These are phyloP conservation scores for Drosophila limbata DNA, from an alignment of 2,888 invertebrate genomes.

Conservation along the genomic window DNA sequence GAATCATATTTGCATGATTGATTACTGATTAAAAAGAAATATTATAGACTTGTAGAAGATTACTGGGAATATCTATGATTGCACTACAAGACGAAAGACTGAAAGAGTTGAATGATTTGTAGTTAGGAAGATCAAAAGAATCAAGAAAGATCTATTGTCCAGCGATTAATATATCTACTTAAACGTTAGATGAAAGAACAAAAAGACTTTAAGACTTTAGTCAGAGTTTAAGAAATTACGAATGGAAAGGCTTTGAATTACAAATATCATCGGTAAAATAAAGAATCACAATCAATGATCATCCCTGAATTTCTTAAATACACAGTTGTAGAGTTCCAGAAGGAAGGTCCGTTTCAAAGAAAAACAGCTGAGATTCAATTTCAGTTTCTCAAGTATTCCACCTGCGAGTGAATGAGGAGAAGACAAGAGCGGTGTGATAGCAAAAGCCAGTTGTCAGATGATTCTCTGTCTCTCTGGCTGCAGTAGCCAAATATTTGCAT, in stretches of 20 bases:
- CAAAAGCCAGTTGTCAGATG: conserved; percentile 37
- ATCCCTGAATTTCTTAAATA: background rate
- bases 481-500: conserved; percentile 39
- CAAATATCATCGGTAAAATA: background rate
- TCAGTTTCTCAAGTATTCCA: background rate
- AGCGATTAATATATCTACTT: too few relatives aligned
- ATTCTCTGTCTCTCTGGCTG: background rate
- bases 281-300: background rate
- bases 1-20: conserved; percentile 17
- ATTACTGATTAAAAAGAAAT: conserved; percentile 11
- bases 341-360: background rate
- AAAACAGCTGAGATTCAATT: conserved; percentile 1
- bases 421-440: background rate
- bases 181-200: too few relatives aligned
- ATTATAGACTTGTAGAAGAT: background rate
- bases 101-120: background rate
- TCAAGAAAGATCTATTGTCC: too few relatives aligned
- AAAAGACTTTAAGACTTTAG: too few relatives aligned
- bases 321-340: background rate
- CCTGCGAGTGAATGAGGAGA: background rate
- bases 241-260: too few relatives aligned
- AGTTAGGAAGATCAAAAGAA: background rate
- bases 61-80: background rate
- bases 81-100: background rate
- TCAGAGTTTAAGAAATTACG: too few relatives aligned